Evolutionary conservation across 2,113 vertebrate species (phyloP).

Genomic region (Notarius lentiginosus): DNA sequence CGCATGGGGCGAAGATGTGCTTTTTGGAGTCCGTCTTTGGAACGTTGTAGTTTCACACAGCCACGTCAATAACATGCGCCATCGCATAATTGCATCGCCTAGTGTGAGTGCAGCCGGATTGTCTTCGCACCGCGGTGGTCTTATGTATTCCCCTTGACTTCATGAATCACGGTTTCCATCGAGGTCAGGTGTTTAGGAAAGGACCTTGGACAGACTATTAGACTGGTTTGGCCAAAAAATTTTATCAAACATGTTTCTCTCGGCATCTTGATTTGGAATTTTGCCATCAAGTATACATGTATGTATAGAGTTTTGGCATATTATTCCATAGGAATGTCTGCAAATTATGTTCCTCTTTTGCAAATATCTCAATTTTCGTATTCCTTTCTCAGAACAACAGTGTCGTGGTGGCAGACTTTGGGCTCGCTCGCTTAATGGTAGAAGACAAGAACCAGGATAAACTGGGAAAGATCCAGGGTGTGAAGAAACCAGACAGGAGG

Average conservation of each 20-base stretch:
- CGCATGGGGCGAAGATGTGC: too few relatives aligned
- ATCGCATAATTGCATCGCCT: too few relatives aligned
- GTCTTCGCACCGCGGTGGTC: too few relatives aligned
- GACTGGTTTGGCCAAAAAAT: not conserved
- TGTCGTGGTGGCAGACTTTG: constrained; percentile 95
- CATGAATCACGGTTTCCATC: too few relatives aligned
- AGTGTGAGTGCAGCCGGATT: too few relatives aligned
- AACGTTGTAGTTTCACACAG: too few relatives aligned
- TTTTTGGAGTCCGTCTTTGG: too few relatives aligned
- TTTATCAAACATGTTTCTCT: not conserved
- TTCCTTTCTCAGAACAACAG: constrained; percentile 80
- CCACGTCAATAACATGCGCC: too few relatives aligned
- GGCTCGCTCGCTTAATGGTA: constrained; percentile 89
- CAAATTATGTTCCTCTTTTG: not conserved
- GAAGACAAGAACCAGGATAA: constrained; percentile 84
- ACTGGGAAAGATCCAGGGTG: constrained; percentile 76
- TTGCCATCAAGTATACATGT: not conserved
- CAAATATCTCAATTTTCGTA: not conserved
- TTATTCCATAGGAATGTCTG: not conserved
- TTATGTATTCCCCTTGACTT: too few relatives aligned
- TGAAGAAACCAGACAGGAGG: constrained; percentile 87
- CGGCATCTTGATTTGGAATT: not conserved
- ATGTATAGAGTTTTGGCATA: not conserved
- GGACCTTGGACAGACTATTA: too few relatives aligned
- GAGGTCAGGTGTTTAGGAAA: too few relatives aligned